These are phyloP conservation scores for Acomys russatus DNA, from an alignment of 2,797 vertebrate genomes.

Conservation along the genomic window DNA sequence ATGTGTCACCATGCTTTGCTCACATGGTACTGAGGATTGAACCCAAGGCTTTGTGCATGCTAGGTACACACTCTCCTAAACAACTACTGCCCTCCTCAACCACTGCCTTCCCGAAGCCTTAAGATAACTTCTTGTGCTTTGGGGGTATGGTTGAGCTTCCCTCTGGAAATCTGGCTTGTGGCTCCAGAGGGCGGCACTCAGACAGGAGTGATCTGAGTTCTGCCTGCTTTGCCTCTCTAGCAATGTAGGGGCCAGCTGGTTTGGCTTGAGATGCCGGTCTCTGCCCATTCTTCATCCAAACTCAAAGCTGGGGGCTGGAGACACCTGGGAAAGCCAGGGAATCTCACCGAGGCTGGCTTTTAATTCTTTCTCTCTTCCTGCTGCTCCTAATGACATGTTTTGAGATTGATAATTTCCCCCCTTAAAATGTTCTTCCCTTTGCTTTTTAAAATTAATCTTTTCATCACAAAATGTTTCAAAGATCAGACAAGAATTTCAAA, in stretches of 20 bases:
- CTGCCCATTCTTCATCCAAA: not conserved
- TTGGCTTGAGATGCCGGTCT: not conserved
- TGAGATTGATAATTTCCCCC: constrained; percentile 39
- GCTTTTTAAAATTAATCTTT: constrained; percentile 65
- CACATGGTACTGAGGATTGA: not conserved
- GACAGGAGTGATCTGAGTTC: not conserved
- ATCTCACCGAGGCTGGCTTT: no score
- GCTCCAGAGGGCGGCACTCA: not conserved
- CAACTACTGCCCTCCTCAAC: no score
- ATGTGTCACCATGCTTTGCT: not conserved
- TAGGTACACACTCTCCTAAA: not conserved
- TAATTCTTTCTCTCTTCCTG: not conserved
- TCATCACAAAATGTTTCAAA: constrained; percentile 67
- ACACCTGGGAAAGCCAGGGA: not conserved
- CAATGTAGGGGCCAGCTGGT: not conserved
- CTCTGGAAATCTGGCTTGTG: not conserved
- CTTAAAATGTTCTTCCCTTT: constrained; percentile 63
- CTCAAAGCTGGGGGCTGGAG: not conserved
- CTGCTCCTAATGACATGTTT: not conserved
- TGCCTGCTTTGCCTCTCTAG: not conserved
- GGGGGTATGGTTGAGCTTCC: not conserved
- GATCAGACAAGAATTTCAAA: constrained; percentile 66
- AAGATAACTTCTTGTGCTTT: not conserved
- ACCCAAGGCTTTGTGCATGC: not conserved
- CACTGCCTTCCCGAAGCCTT: not conserved